Evolutionary conservation across 2,888 invertebrate species (phyloP).

Genomic region (Chrysolina americana): DNA sequence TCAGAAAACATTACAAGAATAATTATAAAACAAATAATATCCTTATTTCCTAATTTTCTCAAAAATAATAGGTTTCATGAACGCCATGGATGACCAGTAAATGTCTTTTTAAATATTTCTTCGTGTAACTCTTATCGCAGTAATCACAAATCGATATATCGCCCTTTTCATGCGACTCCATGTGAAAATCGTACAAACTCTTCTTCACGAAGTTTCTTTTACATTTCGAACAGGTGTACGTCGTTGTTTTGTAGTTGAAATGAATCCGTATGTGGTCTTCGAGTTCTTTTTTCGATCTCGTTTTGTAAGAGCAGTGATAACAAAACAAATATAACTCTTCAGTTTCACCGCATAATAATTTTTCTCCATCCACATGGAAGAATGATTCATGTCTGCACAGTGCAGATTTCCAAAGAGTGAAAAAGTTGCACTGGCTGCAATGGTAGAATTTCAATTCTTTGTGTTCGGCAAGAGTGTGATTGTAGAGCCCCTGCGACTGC

Average conservation of each 20-base stretch:
- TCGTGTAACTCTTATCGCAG: slow-evolving; percentile 6
- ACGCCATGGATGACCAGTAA: slow-evolving; percentile 1
- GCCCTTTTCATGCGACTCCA: slow-evolving; percentile 10
- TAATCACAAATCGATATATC: slow-evolving; percentile 9
- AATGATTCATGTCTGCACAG: slow-evolving; percentile 19
- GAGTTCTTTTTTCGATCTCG: slow-evolving; percentile 23
- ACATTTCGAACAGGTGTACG: slow-evolving; percentile 20
- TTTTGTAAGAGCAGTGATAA: slow-evolving; percentile 19
- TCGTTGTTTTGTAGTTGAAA: slow-evolving; percentile 2
- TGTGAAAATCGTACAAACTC: slow-evolving; percentile 3
- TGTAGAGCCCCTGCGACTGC: slow-evolving; percentile 20
- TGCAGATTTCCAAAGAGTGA: slow-evolving; percentile 24
- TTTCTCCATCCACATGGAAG: slow-evolving; percentile 16
- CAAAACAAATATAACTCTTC: slow-evolving; percentile 19
- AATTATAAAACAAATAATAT: no score
- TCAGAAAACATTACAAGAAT: no score
- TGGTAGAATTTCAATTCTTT: slow-evolving; percentile 32
- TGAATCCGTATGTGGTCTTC: slow-evolving; percentile 18
- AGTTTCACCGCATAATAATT: background rate
- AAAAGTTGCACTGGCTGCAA: slow-evolving; percentile 28
- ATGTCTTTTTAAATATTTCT: slow-evolving; percentile 26
- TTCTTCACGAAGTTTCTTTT: slow-evolving; percentile 3
- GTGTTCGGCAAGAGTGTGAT: slow-evolving; percentile 27
- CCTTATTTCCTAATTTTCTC: background rate
- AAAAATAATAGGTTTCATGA: background rate